Evolutionary conservation across 1,140 invertebrate species (phyloP).

Genomic region (Macrobrachium nipponense): DNA sequence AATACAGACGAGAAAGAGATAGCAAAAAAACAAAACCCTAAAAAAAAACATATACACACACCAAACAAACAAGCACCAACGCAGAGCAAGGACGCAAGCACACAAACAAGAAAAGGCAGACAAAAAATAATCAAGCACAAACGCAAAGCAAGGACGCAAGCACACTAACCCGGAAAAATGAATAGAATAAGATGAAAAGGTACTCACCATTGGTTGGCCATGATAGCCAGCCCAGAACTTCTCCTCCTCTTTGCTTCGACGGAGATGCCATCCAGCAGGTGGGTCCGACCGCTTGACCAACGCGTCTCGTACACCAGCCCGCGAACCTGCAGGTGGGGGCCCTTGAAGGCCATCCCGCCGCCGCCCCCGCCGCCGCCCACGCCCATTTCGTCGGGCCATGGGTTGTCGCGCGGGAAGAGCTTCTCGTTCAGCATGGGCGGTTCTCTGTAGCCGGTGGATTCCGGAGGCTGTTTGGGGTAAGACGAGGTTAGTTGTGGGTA

Average conservation of each 20-base stretch:
- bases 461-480: conserved; percentile 56
- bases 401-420: conserved; percentile 66
- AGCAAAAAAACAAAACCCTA: background rate
- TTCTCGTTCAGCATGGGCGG: conserved; percentile 66
- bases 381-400: conserved; percentile 63
- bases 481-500: background rate
- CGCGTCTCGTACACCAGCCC: conserved; percentile 71
- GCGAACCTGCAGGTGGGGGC: conserved; percentile 78
- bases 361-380: conserved; percentile 65
- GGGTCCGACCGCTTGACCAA: conserved; percentile 67
- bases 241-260: conserved; percentile 89
- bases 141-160: background rate
- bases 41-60: conserved; percentile 29
- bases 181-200: conserved; percentile 10
- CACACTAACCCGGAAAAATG: conserved; percentile 17
- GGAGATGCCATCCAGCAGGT: conserved; percentile 78
- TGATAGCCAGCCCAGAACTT: conserved; percentile 89
- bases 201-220: conserved; percentile 81
- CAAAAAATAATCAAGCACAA: conserved; percentile 19
- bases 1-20: too few relatives aligned
- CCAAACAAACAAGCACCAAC: background rate
- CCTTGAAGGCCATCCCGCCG: conserved; percentile 66
- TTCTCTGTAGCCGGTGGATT: conserved; percentile 61
- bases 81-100: background rate
- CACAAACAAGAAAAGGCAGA: conserved; percentile 30